Percentiles rank a stretch among this genome's conserved stretches.
Conservation (phyloP, 2,888 invertebrate species). For the Arrhopalites spinosus region DNA sequence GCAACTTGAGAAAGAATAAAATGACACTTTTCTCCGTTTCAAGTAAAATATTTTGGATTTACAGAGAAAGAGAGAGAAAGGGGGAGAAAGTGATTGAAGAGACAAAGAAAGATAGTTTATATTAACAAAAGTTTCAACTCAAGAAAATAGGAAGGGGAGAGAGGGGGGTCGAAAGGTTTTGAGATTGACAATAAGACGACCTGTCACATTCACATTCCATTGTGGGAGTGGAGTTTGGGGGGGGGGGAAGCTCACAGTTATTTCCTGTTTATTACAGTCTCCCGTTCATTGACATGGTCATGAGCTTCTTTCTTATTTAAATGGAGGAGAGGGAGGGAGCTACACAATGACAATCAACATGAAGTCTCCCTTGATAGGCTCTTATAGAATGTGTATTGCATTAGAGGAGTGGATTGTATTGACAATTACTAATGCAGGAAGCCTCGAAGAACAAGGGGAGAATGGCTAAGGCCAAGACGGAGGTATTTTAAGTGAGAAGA, state of each 20-base stretch:
- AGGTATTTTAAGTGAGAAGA: too few species aligned
- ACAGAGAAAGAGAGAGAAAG: not conserved
- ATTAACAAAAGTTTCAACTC: not conserved
- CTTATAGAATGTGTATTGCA: not conserved
- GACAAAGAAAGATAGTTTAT: not conserved
- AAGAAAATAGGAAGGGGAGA: not conserved
- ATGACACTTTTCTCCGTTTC: too few species aligned
- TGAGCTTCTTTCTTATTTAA: not conserved
- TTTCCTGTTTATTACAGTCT: not conserved
- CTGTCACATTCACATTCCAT: constrained; percentile 21
- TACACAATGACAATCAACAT: too few species aligned
- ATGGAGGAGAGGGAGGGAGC: not conserved
- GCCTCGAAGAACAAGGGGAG: too few species aligned
- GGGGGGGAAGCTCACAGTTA: not conserved
- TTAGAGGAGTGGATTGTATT: constrained; percentile 1
- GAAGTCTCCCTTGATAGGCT: too few species aligned
- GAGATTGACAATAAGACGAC: constrained; percentile 27
- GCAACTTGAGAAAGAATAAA: too few species aligned
- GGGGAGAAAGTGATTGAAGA: not conserved
- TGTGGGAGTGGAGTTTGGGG: not conserved
- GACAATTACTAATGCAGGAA: too few species aligned
- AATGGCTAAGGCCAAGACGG: too few species aligned
- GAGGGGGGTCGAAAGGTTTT: too few species aligned
- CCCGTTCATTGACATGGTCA: not conserved
- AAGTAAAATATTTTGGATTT: too few species aligned